Percentiles rank a stretch among this genome's conserved stretches.
Conservation (phyloP, 2,888 invertebrate genomes). For the Sabellastarte sp. region DNA sequence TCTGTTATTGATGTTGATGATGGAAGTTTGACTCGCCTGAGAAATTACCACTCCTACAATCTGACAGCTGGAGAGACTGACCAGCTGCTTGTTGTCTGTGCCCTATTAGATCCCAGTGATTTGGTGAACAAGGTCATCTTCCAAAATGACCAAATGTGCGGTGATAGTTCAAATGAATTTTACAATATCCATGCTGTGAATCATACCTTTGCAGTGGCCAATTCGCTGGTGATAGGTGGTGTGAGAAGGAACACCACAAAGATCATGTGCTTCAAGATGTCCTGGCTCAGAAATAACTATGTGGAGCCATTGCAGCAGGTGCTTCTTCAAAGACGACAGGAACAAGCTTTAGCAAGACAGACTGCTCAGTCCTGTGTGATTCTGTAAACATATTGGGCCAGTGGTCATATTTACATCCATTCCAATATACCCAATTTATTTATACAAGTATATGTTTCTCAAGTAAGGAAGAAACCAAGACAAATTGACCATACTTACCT, state of each 20-base stretch:
- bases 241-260: neutral
- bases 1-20: neutral
- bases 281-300: slow-evolving; percentile 1
- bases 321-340: too few relatives aligned
- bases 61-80: neutral
- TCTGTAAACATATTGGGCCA: too few relatives aligned
- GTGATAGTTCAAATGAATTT: neutral
- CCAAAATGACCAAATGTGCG: neutral
- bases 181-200: neutral
- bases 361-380: too few relatives aligned
- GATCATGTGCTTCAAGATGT: slow-evolving; percentile 1
- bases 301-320: neutral
- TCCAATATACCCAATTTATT: too few relatives aligned
- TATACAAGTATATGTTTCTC: too few relatives aligned
- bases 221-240: neutral
- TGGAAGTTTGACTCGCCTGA: neutral
- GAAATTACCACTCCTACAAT: neutral
- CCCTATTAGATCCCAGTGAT: neutral
- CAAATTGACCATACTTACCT: too few relatives aligned
- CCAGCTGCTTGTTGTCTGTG: neutral
- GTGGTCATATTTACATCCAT: too few relatives aligned
- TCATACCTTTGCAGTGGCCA: neutral
- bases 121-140: neutral
- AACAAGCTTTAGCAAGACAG: too few relatives aligned
- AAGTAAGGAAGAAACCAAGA: too few relatives aligned